phyloP scores from a whole-genome alignment of 2,797 vertebrate species.

The Esox lucius region DNA sequence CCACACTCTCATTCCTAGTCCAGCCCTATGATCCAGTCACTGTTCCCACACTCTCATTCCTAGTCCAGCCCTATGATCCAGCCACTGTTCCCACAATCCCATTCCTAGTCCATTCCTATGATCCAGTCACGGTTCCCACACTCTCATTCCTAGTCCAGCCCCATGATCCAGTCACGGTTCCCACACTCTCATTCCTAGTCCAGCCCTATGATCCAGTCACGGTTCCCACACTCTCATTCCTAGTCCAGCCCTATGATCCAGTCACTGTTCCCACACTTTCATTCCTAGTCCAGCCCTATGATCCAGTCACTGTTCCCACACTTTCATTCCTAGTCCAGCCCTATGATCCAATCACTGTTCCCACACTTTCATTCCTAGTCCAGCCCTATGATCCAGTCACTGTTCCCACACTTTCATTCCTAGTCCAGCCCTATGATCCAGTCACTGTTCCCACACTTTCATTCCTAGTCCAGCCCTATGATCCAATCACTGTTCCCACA shows the following conservation, averaged over 20 bases:
- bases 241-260: not conserved
- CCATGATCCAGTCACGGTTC: not conserved
- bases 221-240: not conserved
- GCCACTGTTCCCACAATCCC: not conserved
- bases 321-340: not conserved
- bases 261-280: not conserved
- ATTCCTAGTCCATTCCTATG: not conserved
- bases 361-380: not conserved
- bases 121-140: not conserved
- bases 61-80: not conserved
- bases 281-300: not conserved
- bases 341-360: not conserved
- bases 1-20: not conserved
- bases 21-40: not conserved
- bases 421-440: not conserved
- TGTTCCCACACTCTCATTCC: not conserved
- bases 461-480: not conserved
- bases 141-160: not conserved
- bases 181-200: not conserved
- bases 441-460: not conserved
- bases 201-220: not conserved
- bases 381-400: not conserved
- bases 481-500: not conserved
- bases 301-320: not conserved
- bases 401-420: not conserved